phyloP scores from a whole-genome alignment of 2,888 invertebrate genomes.

The Caenorhabditis sp. region DNA sequence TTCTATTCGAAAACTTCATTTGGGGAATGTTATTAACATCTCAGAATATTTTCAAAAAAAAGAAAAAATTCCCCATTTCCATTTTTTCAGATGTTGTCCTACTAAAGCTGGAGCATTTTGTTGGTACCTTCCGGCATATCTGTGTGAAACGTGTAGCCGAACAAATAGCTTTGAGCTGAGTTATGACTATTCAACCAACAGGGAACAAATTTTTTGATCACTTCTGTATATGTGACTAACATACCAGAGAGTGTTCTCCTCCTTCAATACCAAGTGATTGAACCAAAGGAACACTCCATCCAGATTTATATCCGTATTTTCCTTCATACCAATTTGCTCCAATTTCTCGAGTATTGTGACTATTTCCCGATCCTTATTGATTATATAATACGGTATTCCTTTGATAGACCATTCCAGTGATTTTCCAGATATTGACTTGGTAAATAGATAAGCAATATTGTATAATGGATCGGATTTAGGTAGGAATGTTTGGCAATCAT shows the following conservation, averaged over 20 bases:
- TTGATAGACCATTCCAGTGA: slow-evolving; percentile 59
- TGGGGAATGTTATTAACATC: too few species aligned
- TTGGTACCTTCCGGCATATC: too few species aligned
- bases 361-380: slow-evolving; percentile 65
- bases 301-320: slow-evolving; percentile 58
- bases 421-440: slow-evolving; percentile 57
- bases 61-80: too few species aligned
- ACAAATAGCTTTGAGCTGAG: too few species aligned
- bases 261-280: slow-evolving; percentile 65
- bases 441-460: slow-evolving; percentile 56
- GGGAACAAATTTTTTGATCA: too few species aligned
- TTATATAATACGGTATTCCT: slow-evolving; percentile 65
- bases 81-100: too few species aligned
- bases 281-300: slow-evolving; percentile 63
- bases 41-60: too few species aligned
- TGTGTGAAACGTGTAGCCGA: too few species aligned
- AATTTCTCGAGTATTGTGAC: slow-evolving; percentile 59
- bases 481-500: slow-evolving; percentile 60
- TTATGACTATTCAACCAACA: too few species aligned
- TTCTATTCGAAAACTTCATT: too few species aligned
- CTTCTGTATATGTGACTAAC: too few species aligned
- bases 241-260: slow-evolving; percentile 52
- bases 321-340: slow-evolving; percentile 64
- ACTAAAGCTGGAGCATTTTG: too few species aligned
- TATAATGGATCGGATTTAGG: slow-evolving; percentile 60